These are phyloP conservation scores for Shinisaurus crocodilurus DNA, from an alignment of 2,113 vertebrate genomes.

Conservation along the genomic window DNA sequence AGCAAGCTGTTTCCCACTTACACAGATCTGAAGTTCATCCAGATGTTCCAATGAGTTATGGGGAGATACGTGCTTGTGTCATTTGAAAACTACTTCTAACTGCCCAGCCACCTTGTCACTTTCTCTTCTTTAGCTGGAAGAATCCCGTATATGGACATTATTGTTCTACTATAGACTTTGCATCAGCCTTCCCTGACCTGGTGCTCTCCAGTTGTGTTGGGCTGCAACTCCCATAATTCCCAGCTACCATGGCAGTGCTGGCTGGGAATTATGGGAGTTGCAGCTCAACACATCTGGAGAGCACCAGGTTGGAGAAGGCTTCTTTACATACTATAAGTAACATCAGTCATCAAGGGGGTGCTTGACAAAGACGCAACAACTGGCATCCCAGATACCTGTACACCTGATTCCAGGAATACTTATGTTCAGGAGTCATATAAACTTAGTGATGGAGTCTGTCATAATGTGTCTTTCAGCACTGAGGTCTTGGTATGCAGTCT, in stretches of 20 bases:
- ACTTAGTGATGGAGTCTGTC: neutral
- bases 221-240: no score
- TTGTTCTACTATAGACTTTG: neutral
- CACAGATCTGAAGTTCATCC: neutral
- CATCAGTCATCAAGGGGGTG: neutral
- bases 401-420: neutral
- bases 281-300: no score
- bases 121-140: neutral
- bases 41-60: neutral
- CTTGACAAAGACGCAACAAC: neutral
- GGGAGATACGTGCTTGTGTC: neutral
- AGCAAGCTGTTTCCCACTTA: neutral
- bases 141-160: neutral
- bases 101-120: neutral
- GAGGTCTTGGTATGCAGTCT: constrained; percentile 15
- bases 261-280: no score
- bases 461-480: neutral
- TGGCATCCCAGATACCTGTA: neutral
- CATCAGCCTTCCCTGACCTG: no score
- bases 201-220: no score
- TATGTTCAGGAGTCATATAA: neutral
- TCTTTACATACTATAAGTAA: neutral
- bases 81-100: neutral
- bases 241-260: no score
- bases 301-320: no score